Evolutionary conservation across 2,888 invertebrate genomes (phyloP), one percentile per base, ranked within the genome.

Genomic region (Acheta domesticus): DNA sequence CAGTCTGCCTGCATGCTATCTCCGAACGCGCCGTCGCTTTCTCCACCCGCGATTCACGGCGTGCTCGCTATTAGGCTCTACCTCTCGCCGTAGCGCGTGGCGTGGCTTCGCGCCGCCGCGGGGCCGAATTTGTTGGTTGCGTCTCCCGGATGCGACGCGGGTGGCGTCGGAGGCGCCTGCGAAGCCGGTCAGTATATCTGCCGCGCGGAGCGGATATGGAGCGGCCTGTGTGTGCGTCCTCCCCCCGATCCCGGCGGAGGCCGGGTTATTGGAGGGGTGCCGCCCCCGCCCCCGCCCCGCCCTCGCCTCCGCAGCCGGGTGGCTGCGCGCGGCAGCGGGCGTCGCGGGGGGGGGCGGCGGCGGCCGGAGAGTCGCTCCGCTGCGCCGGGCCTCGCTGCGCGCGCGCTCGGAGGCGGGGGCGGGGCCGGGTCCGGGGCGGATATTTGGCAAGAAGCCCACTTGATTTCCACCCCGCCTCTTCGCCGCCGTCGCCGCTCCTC

Each of bases 391-490:
- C 36, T 5, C 8, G 36, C 36, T 36, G 36, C 36, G 36, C 36
- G 49, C 36, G 76, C 8, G 49, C 21, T 75, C 48, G 49, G 78
- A 48, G 23, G 48, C 49, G 20, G 62, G 75, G 48, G 48, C 23
- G 73, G 36, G 36, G 62, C n/a, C 49, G 62, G 77, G 23, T 62
- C 12, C 36, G 48, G 49, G 48, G 23, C 50, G 74, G 80, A 77
- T 77, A 79, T 74, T 80, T 81, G 81, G 81, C 80, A 80, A 81
- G 81, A 16, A 77, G 79, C 81, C 81, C 79, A 79, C 73, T 78
- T 76, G 75, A 21, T 62, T 62, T 74, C 74, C 82, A 81, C 82
- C 79, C 81, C 80, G 78, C 80, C 80, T 79, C 78, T 19, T 48
- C 76, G 14, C 62, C 62, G 1, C 62, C 62, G 11, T 14, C 48